Conservation (phyloP, 2,797 vertebrate genomes). For the Arnoldichthys spilopterus region DNA sequence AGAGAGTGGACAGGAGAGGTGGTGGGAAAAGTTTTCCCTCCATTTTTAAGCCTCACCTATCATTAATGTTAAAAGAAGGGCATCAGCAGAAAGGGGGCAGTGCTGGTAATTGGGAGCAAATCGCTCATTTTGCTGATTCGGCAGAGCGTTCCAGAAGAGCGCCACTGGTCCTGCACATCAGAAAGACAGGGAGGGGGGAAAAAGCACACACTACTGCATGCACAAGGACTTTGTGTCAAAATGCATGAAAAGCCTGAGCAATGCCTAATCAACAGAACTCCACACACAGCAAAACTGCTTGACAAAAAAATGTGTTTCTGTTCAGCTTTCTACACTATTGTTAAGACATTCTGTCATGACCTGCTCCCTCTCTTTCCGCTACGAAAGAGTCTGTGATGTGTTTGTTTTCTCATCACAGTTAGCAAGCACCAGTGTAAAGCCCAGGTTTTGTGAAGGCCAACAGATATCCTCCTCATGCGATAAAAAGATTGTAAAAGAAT, state of each 20-base stretch:
- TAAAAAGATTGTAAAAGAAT: not conserved
- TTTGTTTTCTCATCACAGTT: conserved; percentile 4
- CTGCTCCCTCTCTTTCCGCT: not conserved
- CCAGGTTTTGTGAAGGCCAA: conserved; percentile 14
- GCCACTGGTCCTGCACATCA: conserved; percentile 14
- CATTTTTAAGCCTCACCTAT: conserved; percentile 28
- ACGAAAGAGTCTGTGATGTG: not conserved
- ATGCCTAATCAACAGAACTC: conserved; percentile 7
- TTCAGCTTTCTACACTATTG: not conserved
- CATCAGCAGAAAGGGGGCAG: conserved; percentile 50
- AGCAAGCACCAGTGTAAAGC: not conserved
- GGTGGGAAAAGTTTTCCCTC: conserved; percentile 25
- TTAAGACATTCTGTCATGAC: not conserved
- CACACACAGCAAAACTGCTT: not conserved
- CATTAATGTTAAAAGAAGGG: conserved; percentile 45
- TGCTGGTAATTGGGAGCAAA: conserved; percentile 51
- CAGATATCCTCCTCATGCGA: conserved; percentile 8
- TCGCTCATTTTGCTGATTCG: conserved; percentile 34
- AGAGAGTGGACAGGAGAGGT: conserved; percentile 18
- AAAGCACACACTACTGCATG: not conserved
- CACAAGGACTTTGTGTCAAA: not conserved
- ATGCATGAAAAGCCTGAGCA: not conserved
- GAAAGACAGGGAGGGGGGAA: not conserved
- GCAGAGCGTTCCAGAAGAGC: conserved; percentile 22
- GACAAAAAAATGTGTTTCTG: not conserved